These are phyloP conservation scores for Drosophila suboccidentalis DNA, from an alignment of 2,888 invertebrate species.

Conservation along the genomic window DNA sequence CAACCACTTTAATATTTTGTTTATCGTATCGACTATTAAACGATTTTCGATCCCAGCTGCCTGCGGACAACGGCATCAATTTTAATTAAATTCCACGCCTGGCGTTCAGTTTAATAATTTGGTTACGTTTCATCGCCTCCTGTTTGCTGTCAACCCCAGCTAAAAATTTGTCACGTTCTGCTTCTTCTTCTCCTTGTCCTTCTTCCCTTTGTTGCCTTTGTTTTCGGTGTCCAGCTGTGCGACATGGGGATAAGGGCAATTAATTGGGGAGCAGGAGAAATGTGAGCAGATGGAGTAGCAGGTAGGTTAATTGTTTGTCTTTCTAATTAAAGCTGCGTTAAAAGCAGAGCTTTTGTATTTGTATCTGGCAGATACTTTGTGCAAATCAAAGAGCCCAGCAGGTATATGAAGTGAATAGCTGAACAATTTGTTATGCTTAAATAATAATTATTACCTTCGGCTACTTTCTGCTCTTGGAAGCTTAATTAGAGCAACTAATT, in stretches of 20 bases:
- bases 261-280: neutral
- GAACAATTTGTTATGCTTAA: conserved; percentile 51
- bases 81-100: conserved; percentile 64
- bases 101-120: conserved; percentile 32
- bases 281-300: neutral
- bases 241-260: conserved; percentile 10
- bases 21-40: conserved; percentile 40
- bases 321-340: conserved; percentile 71
- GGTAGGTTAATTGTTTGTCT: conserved; percentile 59
- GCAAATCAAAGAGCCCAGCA: conserved; percentile 63
- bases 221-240: conserved; percentile 25
- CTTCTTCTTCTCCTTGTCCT: neutral
- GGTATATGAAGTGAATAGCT: conserved; percentile 19
- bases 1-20: conserved; percentile 31
- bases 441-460: conserved; percentile 64
- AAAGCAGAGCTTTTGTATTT: conserved; percentile 52
- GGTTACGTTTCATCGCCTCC: conserved; percentile 18
- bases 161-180: conserved; percentile 18
- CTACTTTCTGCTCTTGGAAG: conserved; percentile 21
- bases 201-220: neutral
- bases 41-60: conserved; percentile 31
- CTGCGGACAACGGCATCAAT: conserved; percentile 20
- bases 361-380: conserved; percentile 66
- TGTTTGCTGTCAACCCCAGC: conserved; percentile 19
- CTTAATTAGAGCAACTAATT: conserved; percentile 49